These are phyloP conservation scores for Ceratitis capitata DNA, from an alignment of 1,140 invertebrate genomes.

Conservation along the genomic window DNA sequence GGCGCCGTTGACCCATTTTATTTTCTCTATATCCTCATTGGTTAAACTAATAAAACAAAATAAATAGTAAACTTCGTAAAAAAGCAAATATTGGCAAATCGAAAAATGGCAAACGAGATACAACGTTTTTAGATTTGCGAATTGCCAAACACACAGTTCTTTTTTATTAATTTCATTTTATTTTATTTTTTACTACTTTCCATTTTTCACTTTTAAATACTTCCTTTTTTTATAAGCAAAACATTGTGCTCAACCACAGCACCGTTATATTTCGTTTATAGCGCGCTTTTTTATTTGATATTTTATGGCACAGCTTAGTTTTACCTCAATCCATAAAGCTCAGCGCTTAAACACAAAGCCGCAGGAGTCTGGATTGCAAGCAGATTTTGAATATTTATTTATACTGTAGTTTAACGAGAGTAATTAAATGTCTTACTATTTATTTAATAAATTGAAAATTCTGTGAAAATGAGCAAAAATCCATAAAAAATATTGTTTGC, in stretches of 20 bases:
- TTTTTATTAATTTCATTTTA: background rate
- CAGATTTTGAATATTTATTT: background rate
- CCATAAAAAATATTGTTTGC: background rate
- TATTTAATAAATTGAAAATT: background rate
- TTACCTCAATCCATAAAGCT: background rate
- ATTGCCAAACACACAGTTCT: background rate
- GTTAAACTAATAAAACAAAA: background rate
- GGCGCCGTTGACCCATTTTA: background rate
- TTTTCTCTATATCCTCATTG: background rate
- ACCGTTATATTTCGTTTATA: background rate
- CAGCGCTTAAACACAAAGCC: background rate
- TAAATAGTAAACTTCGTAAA: background rate
- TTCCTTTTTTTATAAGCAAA: background rate
- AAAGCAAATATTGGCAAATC: background rate
- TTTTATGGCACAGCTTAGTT: background rate
- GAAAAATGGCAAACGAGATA: background rate
- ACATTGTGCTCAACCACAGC: background rate
- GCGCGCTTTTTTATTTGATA: background rate
- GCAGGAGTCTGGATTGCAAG: background rate
- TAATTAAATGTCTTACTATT: background rate
- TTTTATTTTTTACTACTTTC: background rate
- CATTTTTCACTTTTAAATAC: background rate
- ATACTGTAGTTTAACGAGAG: background rate
- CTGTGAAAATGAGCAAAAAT: background rate
- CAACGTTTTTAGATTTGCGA: background rate